Percentiles rank a stretch among this genome's conserved stretches.
These are phyloP conservation scores for Mamestra configurata DNA, from an alignment of 1,140 invertebrate species.

Conservation along the genomic window DNA sequence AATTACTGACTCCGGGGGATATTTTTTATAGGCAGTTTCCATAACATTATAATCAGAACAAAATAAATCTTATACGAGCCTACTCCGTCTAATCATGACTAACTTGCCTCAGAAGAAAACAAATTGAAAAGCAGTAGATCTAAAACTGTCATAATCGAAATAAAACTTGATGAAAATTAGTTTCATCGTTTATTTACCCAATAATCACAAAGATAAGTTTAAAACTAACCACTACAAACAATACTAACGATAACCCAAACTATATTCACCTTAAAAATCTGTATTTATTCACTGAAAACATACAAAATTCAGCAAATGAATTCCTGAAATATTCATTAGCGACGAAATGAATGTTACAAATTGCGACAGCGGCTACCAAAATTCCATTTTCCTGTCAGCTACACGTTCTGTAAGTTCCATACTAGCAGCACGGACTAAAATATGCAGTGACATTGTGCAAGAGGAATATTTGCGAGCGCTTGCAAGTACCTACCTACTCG, in stretches of 20 bases:
- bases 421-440: slow-evolving; percentile 8
- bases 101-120: too few relatives aligned
- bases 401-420: slow-evolving; percentile 20
- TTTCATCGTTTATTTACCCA: too few relatives aligned
- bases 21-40: background rate
- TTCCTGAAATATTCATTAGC: slow-evolving; percentile 37
- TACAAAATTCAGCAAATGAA: slow-evolving; percentile 18
- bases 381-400: slow-evolving; percentile 20
- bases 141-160: too few relatives aligned
- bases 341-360: slow-evolving; percentile 4
- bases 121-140: too few relatives aligned
- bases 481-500: too few relatives aligned
- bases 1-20: background rate
- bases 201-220: too few relatives aligned
- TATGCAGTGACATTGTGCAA: slow-evolving; percentile 17
- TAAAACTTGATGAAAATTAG: too few relatives aligned
- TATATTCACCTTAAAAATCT: too few relatives aligned
- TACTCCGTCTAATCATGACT: too few relatives aligned
- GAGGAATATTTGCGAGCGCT: background rate
- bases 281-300: background rate
- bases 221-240: too few relatives aligned
- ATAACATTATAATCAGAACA: background rate
- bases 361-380: slow-evolving; percentile 16
- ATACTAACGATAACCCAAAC: too few relatives aligned
- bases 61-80: too few relatives aligned